These are phyloP conservation scores for Bubo bubo DNA, from an alignment of 2,113 vertebrate genomes.

Conservation along the genomic window DNA sequence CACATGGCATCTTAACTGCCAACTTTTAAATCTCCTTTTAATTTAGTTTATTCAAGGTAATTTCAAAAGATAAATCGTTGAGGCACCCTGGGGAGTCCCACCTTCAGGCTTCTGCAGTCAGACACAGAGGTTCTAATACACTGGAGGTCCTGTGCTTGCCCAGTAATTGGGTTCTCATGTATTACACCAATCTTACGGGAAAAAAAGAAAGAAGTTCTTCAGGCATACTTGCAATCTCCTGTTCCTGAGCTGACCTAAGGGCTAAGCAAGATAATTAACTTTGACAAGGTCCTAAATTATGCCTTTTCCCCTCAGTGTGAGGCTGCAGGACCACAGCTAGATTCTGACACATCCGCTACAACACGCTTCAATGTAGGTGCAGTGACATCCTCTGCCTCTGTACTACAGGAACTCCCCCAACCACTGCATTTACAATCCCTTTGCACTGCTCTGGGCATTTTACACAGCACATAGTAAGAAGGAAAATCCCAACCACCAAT, in stretches of 20 bases:
- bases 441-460: neutral
- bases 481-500: neutral
- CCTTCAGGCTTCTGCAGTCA: neutral
- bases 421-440: neutral
- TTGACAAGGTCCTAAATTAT: neutral
- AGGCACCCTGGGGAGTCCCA: neutral
- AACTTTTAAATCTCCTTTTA: neutral
- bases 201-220: neutral
- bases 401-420: accelerated
- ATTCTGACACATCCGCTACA: neutral
- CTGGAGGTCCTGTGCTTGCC: neutral
- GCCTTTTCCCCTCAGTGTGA: neutral
- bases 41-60: neutral
- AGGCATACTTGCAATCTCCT: neutral
- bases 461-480: neutral
- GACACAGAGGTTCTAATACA: neutral
- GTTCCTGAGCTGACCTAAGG: neutral
- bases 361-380: too few species aligned
- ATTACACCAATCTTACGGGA: neutral
- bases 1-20: neutral
- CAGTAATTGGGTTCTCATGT: neutral
- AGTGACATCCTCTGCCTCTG: neutral
- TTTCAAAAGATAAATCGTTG: neutral
- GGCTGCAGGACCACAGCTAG: neutral
- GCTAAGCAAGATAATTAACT: neutral